Percentiles rank a stretch among this genome's conserved stretches.
These are phyloP conservation scores for Coregonus clupeaformis DNA, from an alignment of 2,113 vertebrate genomes.

Conservation along the genomic window DNA sequence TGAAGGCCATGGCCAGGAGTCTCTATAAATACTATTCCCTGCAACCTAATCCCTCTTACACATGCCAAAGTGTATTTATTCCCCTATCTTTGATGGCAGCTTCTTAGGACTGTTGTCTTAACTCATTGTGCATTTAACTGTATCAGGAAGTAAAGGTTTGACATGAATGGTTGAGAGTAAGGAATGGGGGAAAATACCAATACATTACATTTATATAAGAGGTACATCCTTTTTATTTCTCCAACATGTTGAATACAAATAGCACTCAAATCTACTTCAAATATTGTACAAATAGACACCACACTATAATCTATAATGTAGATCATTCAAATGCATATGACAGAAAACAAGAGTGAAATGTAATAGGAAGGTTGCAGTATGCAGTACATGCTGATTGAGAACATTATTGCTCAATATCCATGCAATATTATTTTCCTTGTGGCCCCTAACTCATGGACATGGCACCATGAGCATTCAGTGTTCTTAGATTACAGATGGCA, in stretches of 20 bases:
- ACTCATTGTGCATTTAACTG: neutral
- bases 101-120: conserved; percentile 12
- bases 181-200: too few relatives aligned
- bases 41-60: conserved; percentile 53
- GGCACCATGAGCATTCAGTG: conserved; percentile 1
- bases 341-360: too few relatives aligned
- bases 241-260: neutral
- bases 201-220: too few relatives aligned
- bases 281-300: neutral
- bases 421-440: neutral
- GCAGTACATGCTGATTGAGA: neutral
- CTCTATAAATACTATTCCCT: conserved; percentile 56
- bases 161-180: neutral
- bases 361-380: too few relatives aligned
- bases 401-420: neutral
- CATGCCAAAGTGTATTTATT: conserved; percentile 61
- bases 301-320: too few relatives aligned
- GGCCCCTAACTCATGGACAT: neutral
- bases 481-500: neutral
- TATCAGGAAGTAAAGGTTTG: neutral
- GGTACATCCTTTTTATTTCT: too few relatives aligned
- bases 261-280: neutral
- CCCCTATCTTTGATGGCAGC: conserved; percentile 19
- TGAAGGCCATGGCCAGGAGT: conserved; percentile 11
- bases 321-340: too few relatives aligned